phyloP scores from a whole-genome alignment of 2,113 vertebrate genomes.

The Lipophrys pholis region DNA sequence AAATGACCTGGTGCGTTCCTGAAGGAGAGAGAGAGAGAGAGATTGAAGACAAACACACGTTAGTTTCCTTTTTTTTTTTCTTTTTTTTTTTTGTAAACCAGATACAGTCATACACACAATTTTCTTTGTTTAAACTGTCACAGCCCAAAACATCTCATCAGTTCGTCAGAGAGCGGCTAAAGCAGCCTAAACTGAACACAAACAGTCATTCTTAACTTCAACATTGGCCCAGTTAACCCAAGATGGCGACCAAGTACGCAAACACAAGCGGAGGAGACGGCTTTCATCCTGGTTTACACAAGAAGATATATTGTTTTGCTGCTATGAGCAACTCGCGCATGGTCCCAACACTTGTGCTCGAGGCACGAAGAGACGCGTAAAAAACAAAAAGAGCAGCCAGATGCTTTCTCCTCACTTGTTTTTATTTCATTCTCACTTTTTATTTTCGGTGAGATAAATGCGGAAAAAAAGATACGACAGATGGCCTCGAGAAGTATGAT shows the following conservation, averaged over 20 bases:
- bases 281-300: conserved; percentile 6
- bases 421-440: conserved; percentile 4
- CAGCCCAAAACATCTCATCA: neutral
- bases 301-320: conserved; percentile 5
- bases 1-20: conserved; percentile 96
- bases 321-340: neutral
- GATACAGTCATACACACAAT: neutral
- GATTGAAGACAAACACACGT: too few species aligned
- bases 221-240: conserved; percentile 13
- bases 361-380: neutral
- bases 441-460: too few species aligned
- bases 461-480: conserved; percentile 18
- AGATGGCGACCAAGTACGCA: neutral
- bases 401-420: neutral
- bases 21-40: conserved; percentile 60
- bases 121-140: neutral
- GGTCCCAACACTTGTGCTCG: neutral
- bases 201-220: conserved; percentile 4
- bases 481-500: neutral
- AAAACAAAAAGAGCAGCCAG: neutral
- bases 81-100: neutral
- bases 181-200: neutral
- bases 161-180: neutral
- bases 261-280: neutral
- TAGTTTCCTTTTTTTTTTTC: neutral